Conservation (phyloP, 2,888 invertebrate species). For the Phyllotreta cruciferae region DNA sequence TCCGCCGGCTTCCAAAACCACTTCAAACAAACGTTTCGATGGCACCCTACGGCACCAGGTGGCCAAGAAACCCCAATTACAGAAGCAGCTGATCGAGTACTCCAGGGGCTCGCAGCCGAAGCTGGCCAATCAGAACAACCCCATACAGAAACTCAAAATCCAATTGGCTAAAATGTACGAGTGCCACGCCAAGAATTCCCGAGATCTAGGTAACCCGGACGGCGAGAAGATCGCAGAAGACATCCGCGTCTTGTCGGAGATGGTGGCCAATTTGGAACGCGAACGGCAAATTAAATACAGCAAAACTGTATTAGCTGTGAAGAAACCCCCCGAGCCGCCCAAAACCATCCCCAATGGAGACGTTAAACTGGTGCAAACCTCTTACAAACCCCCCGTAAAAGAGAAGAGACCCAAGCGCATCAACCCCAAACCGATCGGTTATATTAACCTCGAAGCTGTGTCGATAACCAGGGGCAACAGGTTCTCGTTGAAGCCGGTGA, state of each 20-base stretch:
- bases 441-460: too few species aligned
- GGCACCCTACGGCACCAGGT: slow-evolving; percentile 18
- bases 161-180: neutral
- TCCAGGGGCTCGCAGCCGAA: neutral
- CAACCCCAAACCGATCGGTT: too few species aligned
- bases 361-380: too few species aligned
- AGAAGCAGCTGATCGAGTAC: slow-evolving; percentile 4
- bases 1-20: too few species aligned
- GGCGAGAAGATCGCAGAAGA: neutral
- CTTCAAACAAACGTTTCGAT: neutral
- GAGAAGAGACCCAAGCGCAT: too few species aligned
- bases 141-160: slow-evolving; percentile 2
- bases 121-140: neutral
- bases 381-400: too few species aligned
- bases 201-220: neutral
- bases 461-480: too few species aligned
- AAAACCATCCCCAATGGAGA: too few species aligned
- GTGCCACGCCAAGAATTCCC: neutral
- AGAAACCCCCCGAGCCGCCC: too few species aligned
- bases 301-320: too few species aligned
- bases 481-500: too few species aligned
- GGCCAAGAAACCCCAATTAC: slow-evolving; percentile 2
- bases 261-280: slow-evolving; percentile 4
- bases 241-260: slow-evolving; percentile 2
- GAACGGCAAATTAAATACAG: neutral